Evolutionary conservation across 2,113 vertebrate species (phyloP), one percentile per base, ranked within the genome.

Genomic region (Myotis davidii): DNA sequence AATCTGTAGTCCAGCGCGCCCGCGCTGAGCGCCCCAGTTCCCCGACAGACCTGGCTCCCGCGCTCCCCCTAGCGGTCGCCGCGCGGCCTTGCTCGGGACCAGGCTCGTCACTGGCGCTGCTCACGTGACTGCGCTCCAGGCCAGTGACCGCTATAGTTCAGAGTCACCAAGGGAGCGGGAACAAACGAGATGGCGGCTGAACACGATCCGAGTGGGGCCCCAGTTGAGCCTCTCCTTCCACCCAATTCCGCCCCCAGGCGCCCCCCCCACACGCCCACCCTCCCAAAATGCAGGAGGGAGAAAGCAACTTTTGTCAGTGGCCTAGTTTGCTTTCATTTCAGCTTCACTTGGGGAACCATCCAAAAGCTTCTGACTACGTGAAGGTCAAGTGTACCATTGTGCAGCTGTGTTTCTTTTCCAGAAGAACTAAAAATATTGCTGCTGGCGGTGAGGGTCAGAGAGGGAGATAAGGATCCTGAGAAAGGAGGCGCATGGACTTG

Each of bases 171-270:
- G 98, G 97, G 98, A 99, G 98, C 99, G 98, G 98, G 99, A 98
- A 98, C 98, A 98, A 98, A 98, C 98, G 99, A 99, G 99, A 99
- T 99, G 99, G 99, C 99, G 99, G 99, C 99, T 98, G 97, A 77
- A 97, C 98, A 98, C 98, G 98, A 99, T 98, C 98, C 98, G 98
- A 99, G 98, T 98, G 99, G 99, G 99, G 98, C 98, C 98, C 99
- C 98, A 98, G 99, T 98, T 99, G 98, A 99, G 98, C 98, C 98
- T 98, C 98, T 98, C 97, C 98, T 97, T 97, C 96, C 95, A 90
- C 96, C 97, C 97, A 97, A 97, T 96, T 97, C 95, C 95, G 95
- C 92, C 91, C 85, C 91, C 92, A 96, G 91, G 95, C 56, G 72
- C 73, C 94, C 20, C 37, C 76, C 29, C 45, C 42, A 7, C 42